phyloP scores from a whole-genome alignment of 2,113 vertebrate genomes.

The Oreochromis niloticus region DNA sequence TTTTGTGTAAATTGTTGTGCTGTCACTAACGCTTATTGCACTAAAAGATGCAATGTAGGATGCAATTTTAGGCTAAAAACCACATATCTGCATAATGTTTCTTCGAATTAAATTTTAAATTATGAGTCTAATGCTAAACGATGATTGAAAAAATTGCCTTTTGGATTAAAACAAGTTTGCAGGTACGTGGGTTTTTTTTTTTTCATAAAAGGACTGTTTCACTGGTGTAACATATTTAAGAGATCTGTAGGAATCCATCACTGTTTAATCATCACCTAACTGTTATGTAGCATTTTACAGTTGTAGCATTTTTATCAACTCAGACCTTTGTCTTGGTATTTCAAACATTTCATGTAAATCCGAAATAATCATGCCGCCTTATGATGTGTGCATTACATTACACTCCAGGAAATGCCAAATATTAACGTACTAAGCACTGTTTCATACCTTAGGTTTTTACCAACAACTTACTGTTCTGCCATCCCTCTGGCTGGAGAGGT shows the following conservation, averaged over 20 bases:
- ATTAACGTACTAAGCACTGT: constrained; percentile 64
- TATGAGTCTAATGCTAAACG: not conserved
- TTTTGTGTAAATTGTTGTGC: constrained; percentile 33
- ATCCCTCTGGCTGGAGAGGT: constrained; percentile 38
- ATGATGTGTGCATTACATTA: constrained; percentile 57
- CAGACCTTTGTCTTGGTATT: constrained; percentile 50
- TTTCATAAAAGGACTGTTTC: constrained; percentile 12
- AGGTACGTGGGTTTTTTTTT: constrained; percentile 12
- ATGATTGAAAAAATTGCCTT: not conserved
- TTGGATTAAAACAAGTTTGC: not conserved
- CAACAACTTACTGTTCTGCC: constrained; percentile 38
- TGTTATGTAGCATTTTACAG: constrained; percentile 76
- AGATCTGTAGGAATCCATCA: constrained; percentile 26
- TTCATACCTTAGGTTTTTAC: constrained; percentile 49
- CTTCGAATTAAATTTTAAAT: not conserved
- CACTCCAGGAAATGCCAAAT: constrained; percentile 65
- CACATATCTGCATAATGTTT: constrained; percentile 13
- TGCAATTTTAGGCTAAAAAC: constrained; percentile 27
- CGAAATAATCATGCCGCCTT: constrained; percentile 60
- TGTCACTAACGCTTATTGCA: constrained; percentile 38
- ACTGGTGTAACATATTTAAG: constrained; percentile 21
- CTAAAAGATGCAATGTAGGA: constrained; percentile 38
- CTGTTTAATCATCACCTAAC: constrained; percentile 52
- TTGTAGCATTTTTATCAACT: constrained; percentile 72
- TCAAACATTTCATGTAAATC: constrained; percentile 60